Base-by-base conservation (phyloP, 1,140 invertebrate genomes). In the Spodoptera frugiperda region DNA sequence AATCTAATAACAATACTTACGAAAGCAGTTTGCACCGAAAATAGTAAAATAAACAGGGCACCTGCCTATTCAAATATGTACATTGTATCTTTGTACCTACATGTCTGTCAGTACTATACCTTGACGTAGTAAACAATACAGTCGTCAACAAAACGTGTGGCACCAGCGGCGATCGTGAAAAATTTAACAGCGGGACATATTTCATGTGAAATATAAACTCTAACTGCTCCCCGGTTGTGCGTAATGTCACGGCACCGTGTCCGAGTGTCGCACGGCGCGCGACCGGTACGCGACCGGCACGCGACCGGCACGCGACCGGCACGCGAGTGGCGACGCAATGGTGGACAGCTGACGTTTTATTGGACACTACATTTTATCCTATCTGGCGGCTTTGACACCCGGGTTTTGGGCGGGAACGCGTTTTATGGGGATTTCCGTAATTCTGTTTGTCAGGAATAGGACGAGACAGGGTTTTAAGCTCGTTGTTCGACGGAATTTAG, bases 341-440 rank as follows among this genome's bases (percentile, higher is more conserved):
- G 33, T 39, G 5, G 6, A 39, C 33, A 55, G 39, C 25, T 51
- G 48, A n/a, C 15, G 12, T 25, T 75, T 63, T 53, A 75, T 63
- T 75, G 57, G 14, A 15, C 21, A 48, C 57, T 49, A 61, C 46
- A 65, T 75, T 63, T 75, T 61, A 75, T 75, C 46, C 48, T 9
- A 61, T 19, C 54, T 30, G 33, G 33, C 33, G 33, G 33, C 33
- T 39, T 39, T 6, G 55, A 72, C 53, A 19, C 39, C 30, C 30
- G 25, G 1, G 0, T 21, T 33, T n/a, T 46, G 17, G 33, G 10
- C 14, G 33, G 39, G 17, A 21, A 15, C 25, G 19, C 14, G 21
- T 11, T 46, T 48, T 44, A 65, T 63, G 9, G 3, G n/a, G 14
- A 5, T 55, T 25, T 55, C 11, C 11, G 55, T n/a, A 30, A 57